These are phyloP conservation scores for Pachypeltis micranthus DNA, from an alignment of 1,140 invertebrate species.

Conservation along the genomic window DNA sequence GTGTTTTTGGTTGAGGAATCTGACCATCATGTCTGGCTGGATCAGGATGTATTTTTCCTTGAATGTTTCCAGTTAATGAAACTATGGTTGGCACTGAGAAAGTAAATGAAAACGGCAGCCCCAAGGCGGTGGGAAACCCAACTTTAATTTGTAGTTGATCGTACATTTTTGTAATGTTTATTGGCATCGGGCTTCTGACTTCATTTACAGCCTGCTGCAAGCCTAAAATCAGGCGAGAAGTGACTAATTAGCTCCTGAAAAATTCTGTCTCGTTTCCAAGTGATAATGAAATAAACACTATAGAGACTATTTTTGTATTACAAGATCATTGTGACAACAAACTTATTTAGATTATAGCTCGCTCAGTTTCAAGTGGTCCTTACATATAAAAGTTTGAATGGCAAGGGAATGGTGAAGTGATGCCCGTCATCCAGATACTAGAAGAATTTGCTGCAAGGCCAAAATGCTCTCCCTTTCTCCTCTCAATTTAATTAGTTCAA, in stretches of 20 bases:
- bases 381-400: too few species aligned
- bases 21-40: conserved; percentile 23
- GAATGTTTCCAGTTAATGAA: conserved; percentile 36
- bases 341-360: too few species aligned
- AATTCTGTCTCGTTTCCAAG: too few species aligned
- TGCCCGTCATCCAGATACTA: too few species aligned
- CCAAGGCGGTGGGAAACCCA: conserved; percentile 49
- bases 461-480: too few species aligned
- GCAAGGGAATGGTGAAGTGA: too few species aligned
- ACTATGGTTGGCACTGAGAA: conserved; percentile 40
- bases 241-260: neutral
- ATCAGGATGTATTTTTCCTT: conserved; percentile 33
- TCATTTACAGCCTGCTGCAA: neutral
- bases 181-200: conserved; percentile 23
- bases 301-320: too few species aligned
- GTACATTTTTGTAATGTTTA: conserved; percentile 40
- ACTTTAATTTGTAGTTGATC: conserved; percentile 40
- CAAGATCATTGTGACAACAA: too few species aligned
- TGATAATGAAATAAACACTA: too few species aligned
- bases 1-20: conserved; percentile 27
- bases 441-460: too few species aligned
- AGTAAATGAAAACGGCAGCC: conserved; percentile 49
- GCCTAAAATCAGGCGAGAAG: neutral
- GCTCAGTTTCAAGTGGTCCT: too few species aligned
- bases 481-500: too few species aligned